Evolutionary conservation across 2,797 vertebrate genomes (phyloP).

Genomic region (Etheostoma nigrum): DNA sequence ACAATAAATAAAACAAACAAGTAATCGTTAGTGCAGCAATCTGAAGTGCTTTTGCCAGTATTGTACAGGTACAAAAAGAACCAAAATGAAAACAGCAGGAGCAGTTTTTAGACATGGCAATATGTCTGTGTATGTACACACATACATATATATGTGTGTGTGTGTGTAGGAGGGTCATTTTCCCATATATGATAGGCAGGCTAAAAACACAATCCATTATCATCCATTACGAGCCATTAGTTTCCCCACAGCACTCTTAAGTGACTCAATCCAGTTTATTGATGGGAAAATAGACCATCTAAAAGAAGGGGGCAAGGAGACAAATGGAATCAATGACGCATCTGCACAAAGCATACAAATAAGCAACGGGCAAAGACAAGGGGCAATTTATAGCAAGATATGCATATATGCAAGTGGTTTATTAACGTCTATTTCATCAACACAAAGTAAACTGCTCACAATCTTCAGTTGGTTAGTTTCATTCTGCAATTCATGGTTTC

Average conservation of each 20-base stretch:
- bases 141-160: background rate
- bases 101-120: background rate
- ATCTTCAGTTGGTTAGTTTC: slow-evolving; percentile 6
- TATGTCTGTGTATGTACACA: too few relatives aligned
- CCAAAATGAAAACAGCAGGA: slow-evolving; percentile 16
- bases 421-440: background rate
- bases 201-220: slow-evolving; percentile 78
- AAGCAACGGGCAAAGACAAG: slow-evolving; percentile 15
- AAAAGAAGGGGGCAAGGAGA: slow-evolving; percentile 34
- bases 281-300: slow-evolving; percentile 73
- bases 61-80: background rate
- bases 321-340: slow-evolving; percentile 62
- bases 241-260: slow-evolving; percentile 62
- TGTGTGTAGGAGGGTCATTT: slow-evolving; percentile 38
- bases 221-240: slow-evolving; percentile 82
- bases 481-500: slow-evolving; percentile 49
- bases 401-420: slow-evolving; percentile 1
- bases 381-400: slow-evolving; percentile 4
- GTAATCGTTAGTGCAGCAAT: background rate
- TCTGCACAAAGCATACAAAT: slow-evolving; percentile 38
- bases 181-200: slow-evolving; percentile 71
- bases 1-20: background rate
- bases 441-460: slow-evolving; percentile 8
- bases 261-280: slow-evolving; percentile 78
- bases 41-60: background rate